Evolutionary conservation across 2,888 invertebrate genomes (phyloP), one percentile per base, ranked within the genome.

Genomic region (Petrolisthes manimaculis): DNA sequence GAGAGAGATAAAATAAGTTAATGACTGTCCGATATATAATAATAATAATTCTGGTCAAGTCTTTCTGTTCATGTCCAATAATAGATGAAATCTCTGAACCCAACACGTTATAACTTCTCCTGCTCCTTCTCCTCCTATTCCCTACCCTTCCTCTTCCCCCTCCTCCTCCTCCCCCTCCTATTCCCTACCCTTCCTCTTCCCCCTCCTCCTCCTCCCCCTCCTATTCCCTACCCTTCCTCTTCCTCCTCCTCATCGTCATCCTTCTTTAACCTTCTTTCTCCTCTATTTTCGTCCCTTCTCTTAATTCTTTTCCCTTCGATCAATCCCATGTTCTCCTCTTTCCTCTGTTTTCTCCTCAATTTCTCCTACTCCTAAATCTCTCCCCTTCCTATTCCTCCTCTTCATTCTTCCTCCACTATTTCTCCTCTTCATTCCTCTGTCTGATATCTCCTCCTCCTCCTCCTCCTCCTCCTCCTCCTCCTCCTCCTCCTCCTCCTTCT

Each of bases 401-500:
- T 61, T 61, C 61, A 8, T 61, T 61, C 14, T 14, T 61, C 61
- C 61, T 61, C 9, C 14, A 61, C 12, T 9, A 80, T n/a, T 61
- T 18, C 24, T 3, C 21, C 56, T 80, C 53, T 79, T 12, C n/a
- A 24, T n/a, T 21, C 18, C 53, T 78, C 78, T 24, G 14, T 5
- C 78, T n/a, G n/a, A 21, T 24, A n/a, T 75, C 8, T 37, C 55
- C 56, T 3, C 56, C 24, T 55, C 55, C 54, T 12, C 56, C n/a
- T 56, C 56, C 56, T 3, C 56, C 24, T 56, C 21, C 55, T 51
- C 54, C 55, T n/a, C 55, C 80, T 21, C 53, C 37, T 21, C 54
- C 79, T 18, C 67, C 12, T 24, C 67, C 81, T 67, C 81, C 55
- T 55, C 21, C 79, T 56, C 54, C 12, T 55, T 55, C 79, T 56